Percentiles rank a stretch among this genome's conserved stretches.
phyloP scores from a whole-genome alignment of 37 sponge, comb jelly and placozoan genomes.

The Chondrosia reniformis region DNA sequence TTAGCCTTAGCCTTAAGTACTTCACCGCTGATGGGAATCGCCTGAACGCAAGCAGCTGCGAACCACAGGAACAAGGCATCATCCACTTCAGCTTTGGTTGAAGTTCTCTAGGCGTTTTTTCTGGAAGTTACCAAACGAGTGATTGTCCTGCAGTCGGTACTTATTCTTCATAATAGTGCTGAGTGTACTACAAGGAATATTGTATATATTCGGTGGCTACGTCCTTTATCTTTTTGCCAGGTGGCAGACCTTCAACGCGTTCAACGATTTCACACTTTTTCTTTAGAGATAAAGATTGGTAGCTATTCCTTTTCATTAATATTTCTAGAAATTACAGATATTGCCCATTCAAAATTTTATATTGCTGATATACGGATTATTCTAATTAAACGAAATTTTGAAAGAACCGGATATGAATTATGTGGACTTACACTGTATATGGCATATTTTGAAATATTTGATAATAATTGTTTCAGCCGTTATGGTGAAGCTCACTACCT shows the following conservation, averaged over 20 bases:
- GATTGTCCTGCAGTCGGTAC: not conserved
- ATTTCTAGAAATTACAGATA: not conserved
- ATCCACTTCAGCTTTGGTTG: not conserved
- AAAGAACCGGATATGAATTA: not conserved
- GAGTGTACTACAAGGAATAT: not conserved
- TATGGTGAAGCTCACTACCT: too few relatives aligned
- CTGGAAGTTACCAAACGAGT: not conserved
- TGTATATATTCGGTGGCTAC: not conserved
- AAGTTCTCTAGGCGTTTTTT: not conserved
- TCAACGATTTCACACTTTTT: not conserved
- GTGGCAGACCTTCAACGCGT: not conserved
- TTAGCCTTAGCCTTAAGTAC: constrained; percentile 31
- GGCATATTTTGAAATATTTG: too few relatives aligned
- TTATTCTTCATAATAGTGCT: not conserved
- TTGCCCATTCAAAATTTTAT: not conserved
- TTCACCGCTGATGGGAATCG: constrained; percentile 41
- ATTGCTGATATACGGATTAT: not conserved
- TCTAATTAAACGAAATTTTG: not conserved
- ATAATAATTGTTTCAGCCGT: too few relatives aligned
- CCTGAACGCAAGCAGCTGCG: constrained; percentile 18
- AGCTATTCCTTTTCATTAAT: not conserved
- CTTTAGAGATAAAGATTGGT: not conserved
- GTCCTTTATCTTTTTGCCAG: not conserved
- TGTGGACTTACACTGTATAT: constrained; percentile 14
- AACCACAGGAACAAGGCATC: constrained; percentile 27